These are phyloP conservation scores for Engystomops pustulosus DNA, from an alignment of 2,113 vertebrate species.

Conservation along the genomic window DNA sequence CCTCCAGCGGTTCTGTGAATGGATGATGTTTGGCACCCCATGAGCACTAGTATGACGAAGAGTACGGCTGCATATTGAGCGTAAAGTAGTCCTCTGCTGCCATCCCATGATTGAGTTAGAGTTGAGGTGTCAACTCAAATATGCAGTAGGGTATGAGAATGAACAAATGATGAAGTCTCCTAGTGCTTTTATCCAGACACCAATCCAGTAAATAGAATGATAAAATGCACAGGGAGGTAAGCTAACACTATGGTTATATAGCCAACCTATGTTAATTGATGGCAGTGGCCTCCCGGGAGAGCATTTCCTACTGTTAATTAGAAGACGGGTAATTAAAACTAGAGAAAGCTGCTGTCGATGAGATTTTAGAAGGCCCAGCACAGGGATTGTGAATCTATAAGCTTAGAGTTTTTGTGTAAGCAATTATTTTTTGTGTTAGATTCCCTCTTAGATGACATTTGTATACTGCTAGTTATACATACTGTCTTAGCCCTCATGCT, in stretches of 20 bases:
- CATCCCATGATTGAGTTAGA: constrained; percentile 3
- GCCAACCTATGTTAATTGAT: constrained; percentile 11
- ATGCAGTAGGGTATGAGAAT: background rate
- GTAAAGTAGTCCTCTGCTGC: constrained; percentile 38
- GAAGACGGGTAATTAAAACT: constrained; percentile 39
- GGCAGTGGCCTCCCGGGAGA: constrained; percentile 8
- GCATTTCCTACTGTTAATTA: constrained; percentile 40
- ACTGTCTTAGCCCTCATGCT: too few species aligned
- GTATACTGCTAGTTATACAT: too few species aligned
- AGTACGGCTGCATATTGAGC: constrained; percentile 48
- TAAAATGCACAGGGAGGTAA: background rate
- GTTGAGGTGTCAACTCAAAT: background rate
- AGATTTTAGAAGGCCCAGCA: constrained; percentile 8
- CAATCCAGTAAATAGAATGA: background rate
- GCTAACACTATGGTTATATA: constrained; percentile 35
- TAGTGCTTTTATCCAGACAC: background rate
- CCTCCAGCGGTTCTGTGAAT: constrained; percentile 43
- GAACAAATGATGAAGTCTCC: background rate
- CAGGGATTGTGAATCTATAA: background rate
- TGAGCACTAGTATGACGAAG: constrained; percentile 56
- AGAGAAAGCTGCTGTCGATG: constrained; percentile 27
- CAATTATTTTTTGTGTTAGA: too few species aligned
- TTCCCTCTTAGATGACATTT: too few species aligned
- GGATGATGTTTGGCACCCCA: constrained; percentile 57
- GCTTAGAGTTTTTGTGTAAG: background rate